Base-by-base conservation (phyloP, 1,140 invertebrate species). In the Lethrus apterus region DNA sequence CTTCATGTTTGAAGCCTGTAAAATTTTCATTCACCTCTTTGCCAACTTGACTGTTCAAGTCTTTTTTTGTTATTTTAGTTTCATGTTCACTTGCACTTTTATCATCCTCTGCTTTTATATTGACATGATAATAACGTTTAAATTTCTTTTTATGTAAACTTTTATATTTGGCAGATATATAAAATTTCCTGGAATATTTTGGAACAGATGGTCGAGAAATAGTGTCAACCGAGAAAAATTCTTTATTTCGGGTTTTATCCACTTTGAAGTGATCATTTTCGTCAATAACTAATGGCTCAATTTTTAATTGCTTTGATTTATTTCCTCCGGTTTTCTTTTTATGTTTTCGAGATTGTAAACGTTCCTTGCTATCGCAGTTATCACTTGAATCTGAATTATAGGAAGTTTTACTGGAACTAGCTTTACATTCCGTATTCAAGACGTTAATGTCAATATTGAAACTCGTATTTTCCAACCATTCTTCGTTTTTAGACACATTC, bases 241-340 rank as follows among this genome's bases (percentile, higher is more conserved):
- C 64, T 44, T 53, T 63, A 18, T 67, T 68, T 44, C 66, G 46
- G 4, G 51, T 58, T 51, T 66, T 74, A 44, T 80, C 77, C 44
- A 78, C 70, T 53, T 66, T 72, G 59, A 72, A 80, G 24, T 71
- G 51, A 40, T 11, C 54, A 57, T n/a, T n/a, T n/a, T n/a, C n/a
- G n/a, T n/a, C n/a, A n/a, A 32, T 4, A 38, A 33, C 18, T 14
- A 34, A 10, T 0, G 33, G n/a, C 30, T 50, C 48, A 52, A 33
- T 35, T 17, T 32, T 10, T 15, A 18, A 13, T 36, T 30, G 11
- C 10, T 48, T 32, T 42, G 17, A 44, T 24, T 23, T 42, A 50
- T 48, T 3, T 58, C 48, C 42, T 8, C 4, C 5, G 17, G 14
- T 38, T 59, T 43, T 51, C 56, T 44, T 52, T 48, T 60, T 58